phyloP scores from a whole-genome alignment of 1,140 invertebrate species.

The Leguminivora glycinivorella region DNA sequence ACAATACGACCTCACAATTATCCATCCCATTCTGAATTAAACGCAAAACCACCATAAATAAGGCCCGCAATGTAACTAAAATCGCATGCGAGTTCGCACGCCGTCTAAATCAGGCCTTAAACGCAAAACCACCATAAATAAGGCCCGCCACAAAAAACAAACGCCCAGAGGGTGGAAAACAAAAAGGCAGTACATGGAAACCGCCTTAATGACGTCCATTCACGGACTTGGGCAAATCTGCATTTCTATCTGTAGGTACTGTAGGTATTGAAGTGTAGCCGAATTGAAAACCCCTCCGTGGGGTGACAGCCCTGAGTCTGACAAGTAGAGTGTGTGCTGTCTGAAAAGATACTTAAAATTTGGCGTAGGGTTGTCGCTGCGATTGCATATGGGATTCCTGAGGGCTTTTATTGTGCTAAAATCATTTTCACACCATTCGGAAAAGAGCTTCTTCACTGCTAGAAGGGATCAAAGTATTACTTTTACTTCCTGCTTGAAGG shows the following conservation, averaged over 20 bases:
- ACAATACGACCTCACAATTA: not conserved
- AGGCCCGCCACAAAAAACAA: conserved; percentile 18
- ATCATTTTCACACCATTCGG: no score
- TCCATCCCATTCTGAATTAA: conserved; percentile 2
- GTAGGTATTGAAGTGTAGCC: not conserved
- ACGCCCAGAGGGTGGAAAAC: not conserved
- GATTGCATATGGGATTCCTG: not conserved
- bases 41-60: not conserved
- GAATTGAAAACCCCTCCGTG: conserved; percentile 19
- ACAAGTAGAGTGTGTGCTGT: conserved; percentile 11
- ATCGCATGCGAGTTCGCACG: no score
- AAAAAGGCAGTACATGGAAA: conserved; percentile 22
- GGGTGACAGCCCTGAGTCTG: conserved; percentile 14
- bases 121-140: not conserved
- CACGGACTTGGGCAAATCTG: conserved; percentile 18
- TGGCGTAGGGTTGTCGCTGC: conserved; percentile 1
- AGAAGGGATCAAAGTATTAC: no score
- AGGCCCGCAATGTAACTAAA: no score
- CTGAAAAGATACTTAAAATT: conserved; percentile 19
- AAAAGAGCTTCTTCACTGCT: no score
- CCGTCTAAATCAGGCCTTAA: no score
- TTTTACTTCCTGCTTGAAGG: no score
- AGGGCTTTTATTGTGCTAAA: not conserved
- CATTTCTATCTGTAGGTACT: conserved; percentile 9
- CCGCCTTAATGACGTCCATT: conserved; percentile 28